Evolutionary conservation across 2,888 invertebrate genomes (phyloP), one percentile per base, ranked within the genome.

Genomic region (Dasypolia templi): DNA sequence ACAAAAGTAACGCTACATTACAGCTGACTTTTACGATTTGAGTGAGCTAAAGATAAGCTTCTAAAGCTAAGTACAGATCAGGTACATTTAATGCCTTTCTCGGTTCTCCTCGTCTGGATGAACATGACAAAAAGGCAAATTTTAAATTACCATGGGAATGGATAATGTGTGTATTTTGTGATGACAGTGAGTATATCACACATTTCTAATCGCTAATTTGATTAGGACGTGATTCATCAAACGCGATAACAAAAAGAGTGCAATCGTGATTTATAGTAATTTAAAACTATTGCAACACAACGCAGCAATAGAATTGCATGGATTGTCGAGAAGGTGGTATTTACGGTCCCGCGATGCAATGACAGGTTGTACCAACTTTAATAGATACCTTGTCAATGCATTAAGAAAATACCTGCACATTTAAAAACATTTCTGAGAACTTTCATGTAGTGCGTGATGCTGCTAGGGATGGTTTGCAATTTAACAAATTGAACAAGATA

Each of bases 401-500:
- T 80, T 79, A 73, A 83, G 75, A 83, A 81, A 86, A 85, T 79
- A 83, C 85, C 83, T 77, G 64, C 75, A 72, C 69, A 71, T 87
- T 86, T 89, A 83, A 79, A 83, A 86, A 88, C 79, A 79, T 81
- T 87, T 88, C 88, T 80, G 66, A 79, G 87, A 87, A 89, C 71
- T 84, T 83, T 86, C 82, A 58, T 77, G 81, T 75, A 79, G 79
- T 89, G 87, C 86, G 88, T 88, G 90, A 88, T 89, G 87, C 87
- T 88, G 75, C 84, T 88, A 79, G 49, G 75, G 68, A 83, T 89
- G 82, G 70, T 86, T 89, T 88, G 88, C 88, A 89, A 91, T 91
- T 87, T 85, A 90, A 90, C 91, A 89, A 91, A 90, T 94, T 88
- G 85, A n/a, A n/a, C n/a, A n/a, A n/a, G n/a, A 75, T 89, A 92